Percentiles rank a stretch among this genome's conserved stretches.
These are phyloP conservation scores for Campaea margaritaria DNA, from an alignment of 2,888 invertebrate genomes.

Conservation along the genomic window DNA sequence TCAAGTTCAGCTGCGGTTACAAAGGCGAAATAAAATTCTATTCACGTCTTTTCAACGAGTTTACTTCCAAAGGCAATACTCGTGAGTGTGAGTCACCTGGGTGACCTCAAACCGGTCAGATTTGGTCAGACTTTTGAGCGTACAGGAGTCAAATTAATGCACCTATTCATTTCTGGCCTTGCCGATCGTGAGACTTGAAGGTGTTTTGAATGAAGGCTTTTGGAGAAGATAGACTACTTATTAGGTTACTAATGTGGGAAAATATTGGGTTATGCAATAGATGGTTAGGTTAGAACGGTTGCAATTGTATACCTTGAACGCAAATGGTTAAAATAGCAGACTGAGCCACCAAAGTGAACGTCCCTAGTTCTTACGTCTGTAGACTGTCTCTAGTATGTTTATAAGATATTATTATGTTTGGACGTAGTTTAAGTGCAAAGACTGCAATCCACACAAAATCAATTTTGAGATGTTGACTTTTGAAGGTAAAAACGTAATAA, in stretches of 20 bases:
- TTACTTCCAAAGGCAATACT: slow-evolving; percentile 21
- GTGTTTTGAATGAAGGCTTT: slow-evolving; percentile 28
- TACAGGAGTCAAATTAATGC: slow-evolving; percentile 45
- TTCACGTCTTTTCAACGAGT: slow-evolving; percentile 28
- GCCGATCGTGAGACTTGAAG: slow-evolving; percentile 33
- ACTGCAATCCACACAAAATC: too few relatives aligned
- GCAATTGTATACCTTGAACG: not conserved
- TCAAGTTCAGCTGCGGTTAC: slow-evolving; percentile 27
- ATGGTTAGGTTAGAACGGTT: not conserved
- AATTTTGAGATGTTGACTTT: too few relatives aligned
- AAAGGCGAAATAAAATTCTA: slow-evolving; percentile 24
- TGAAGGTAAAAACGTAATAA: too few relatives aligned
- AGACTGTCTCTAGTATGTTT: too few relatives aligned
- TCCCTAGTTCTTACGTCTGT: too few relatives aligned
- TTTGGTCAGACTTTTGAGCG: slow-evolving; percentile 43
- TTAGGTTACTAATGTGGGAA: slow-evolving; percentile 25
- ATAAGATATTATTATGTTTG: too few relatives aligned
- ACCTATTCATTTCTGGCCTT: slow-evolving; percentile 48
- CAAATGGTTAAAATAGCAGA: not conserved
- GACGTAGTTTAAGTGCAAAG: too few relatives aligned
- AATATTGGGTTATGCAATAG: slow-evolving; percentile 17
- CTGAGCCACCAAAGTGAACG: not conserved
- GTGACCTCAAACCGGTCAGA: slow-evolving; percentile 48
- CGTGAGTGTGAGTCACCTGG: slow-evolving; percentile 34
- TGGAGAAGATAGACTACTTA: slow-evolving; percentile 19